Conservation (phyloP, 23 tunicate genomes). For the Phallusia fumigata region DNA sequence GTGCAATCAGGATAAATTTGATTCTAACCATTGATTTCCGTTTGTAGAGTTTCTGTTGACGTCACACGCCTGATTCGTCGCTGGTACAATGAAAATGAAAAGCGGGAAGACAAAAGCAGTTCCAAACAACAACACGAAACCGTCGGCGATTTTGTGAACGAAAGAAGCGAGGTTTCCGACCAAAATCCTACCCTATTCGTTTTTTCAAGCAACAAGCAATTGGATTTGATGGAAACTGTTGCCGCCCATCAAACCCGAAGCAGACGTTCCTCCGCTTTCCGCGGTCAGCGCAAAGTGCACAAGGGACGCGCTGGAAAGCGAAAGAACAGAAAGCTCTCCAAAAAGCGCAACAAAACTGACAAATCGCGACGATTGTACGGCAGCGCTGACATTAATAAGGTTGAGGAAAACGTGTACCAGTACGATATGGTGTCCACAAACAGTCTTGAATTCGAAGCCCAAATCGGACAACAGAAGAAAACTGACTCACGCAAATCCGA, state of each 20-base stretch:
- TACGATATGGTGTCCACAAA: constrained; percentile 14
- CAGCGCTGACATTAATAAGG: neutral
- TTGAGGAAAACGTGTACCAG: constrained; percentile 14
- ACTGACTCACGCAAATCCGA: neutral
- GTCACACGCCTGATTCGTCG: constrained; percentile 39
- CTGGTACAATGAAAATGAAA: constrained; percentile 33
- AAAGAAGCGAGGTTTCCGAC: neutral
- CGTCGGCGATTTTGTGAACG: neutral
- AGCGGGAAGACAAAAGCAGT: neutral
- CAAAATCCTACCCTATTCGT: constrained; percentile 34
- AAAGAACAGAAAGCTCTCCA: constrained; percentile 26
- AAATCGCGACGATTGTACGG: neutral
- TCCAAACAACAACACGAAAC: neutral
- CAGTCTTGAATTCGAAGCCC: constrained; percentile 4
- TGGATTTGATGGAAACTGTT: constrained; percentile 38
- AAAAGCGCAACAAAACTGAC: constrained; percentile 40
- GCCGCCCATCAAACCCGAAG: constrained; percentile 40
- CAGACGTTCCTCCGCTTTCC: constrained; percentile 35
- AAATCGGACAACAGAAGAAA: neutral
- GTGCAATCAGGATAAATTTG: neutral
- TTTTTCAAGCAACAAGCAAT: constrained; percentile 49
- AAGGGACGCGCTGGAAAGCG: neutral
- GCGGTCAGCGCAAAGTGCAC: constrained; percentile 7
- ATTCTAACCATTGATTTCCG: neutral
- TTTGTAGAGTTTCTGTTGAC: constrained; percentile 25